A percentile compares a stretch with the other conserved stretches of the same genome.
These are phyloP conservation scores for Morus bassanus DNA, from an alignment of 2,797 vertebrate genomes.

Conservation along the genomic window DNA sequence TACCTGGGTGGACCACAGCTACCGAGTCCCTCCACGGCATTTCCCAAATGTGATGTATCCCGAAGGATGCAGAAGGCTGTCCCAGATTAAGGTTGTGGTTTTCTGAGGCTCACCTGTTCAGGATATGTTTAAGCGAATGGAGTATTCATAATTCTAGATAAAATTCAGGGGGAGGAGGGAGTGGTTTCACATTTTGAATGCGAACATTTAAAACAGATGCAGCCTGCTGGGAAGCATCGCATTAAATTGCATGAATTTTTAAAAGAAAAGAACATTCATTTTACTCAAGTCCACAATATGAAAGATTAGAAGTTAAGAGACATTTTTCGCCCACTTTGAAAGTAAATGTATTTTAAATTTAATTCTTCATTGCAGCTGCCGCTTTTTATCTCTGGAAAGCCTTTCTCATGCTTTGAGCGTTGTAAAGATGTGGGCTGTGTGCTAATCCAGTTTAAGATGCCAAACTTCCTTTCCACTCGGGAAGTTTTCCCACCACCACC, in stretches of 20 bases:
- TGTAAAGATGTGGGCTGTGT: conserved; percentile 28
- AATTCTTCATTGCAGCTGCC: conserved; percentile 39
- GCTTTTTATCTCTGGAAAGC: conserved; percentile 22
- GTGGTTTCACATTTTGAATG: conserved; percentile 5
- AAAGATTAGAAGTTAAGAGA: conserved; percentile 39
- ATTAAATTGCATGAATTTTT: conserved; percentile 22
- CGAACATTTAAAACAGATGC: conserved; percentile 21
- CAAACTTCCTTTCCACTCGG: not conserved
- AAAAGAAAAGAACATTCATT: conserved; percentile 34
- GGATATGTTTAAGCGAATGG: conserved; percentile 35
- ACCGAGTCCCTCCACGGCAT: rapidly evolving
- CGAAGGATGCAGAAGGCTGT: not conserved
- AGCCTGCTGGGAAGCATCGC: conserved; percentile 3
- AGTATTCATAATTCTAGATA: conserved; percentile 29
- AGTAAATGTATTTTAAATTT: conserved; percentile 46
- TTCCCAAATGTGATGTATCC: not conserved
- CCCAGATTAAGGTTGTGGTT: not conserved
- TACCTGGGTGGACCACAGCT: not conserved
- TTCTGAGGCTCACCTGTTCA: not conserved
- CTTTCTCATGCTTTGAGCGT: not conserved
- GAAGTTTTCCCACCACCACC: not conserved
- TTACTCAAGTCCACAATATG: not conserved
- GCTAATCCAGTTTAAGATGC: conserved; percentile 11
- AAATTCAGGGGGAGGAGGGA: conserved; percentile 7
- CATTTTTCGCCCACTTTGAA: not conserved